These are phyloP conservation scores for Carcharodon carcharias DNA, from an alignment of 2,797 vertebrate genomes.

Conservation along the genomic window DNA sequence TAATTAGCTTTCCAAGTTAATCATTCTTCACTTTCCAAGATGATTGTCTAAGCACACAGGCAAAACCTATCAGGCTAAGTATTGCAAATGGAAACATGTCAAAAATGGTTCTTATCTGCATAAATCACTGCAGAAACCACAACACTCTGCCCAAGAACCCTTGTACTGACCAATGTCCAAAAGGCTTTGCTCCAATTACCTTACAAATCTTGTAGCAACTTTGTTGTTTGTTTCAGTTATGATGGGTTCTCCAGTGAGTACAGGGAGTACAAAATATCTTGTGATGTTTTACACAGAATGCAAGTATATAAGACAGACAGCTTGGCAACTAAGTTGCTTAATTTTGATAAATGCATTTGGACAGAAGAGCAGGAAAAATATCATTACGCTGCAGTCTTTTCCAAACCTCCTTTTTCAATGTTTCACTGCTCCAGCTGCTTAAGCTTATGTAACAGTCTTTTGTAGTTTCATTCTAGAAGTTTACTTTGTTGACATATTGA, in stretches of 20 bases:
- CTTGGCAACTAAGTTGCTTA: neutral
- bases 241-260: neutral
- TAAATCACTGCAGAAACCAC: neutral
- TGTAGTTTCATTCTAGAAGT: neutral
- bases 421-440: neutral
- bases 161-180: neutral
- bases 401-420: neutral
- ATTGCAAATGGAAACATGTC: slow-evolving; percentile 4
- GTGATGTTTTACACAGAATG: slow-evolving; percentile 13
- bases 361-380: slow-evolving; percentile 5
- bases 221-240: neutral
- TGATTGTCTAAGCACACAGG: neutral
- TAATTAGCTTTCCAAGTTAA: neutral
- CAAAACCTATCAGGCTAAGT: neutral
- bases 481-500: neutral
- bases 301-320: neutral
- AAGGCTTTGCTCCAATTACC: neutral
- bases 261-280: neutral
- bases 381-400: neutral
- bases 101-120: neutral
- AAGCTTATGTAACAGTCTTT: neutral
- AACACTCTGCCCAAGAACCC: neutral
- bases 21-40: neutral
- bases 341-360: neutral
- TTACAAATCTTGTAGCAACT: neutral